Percentiles rank a stretch among this genome's conserved stretches.
Conservation (phyloP, 2,113 vertebrate species). For the Callipepla californica region DNA sequence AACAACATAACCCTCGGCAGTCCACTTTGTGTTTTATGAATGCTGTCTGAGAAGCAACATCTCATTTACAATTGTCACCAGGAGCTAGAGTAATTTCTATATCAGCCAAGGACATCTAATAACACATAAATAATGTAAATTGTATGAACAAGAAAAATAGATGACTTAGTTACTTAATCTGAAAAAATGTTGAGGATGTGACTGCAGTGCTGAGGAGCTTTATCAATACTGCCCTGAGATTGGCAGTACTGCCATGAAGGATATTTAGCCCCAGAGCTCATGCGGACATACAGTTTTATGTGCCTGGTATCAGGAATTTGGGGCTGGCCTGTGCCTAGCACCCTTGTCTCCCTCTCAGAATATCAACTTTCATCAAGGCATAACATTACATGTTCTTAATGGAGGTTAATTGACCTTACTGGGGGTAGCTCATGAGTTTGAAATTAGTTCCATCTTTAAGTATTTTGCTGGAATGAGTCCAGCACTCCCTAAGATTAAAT, state of each 20-base stretch:
- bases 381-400: neutral
- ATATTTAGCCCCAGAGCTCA: neutral
- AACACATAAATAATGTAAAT: neutral
- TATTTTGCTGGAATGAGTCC: neutral
- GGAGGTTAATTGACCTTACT: neutral
- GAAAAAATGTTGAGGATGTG: neutral
- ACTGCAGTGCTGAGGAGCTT: neutral
- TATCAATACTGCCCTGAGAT: neutral
- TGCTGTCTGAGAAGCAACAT: neutral
- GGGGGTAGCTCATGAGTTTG: neutral
- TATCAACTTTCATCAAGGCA: neutral
- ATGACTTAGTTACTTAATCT: neutral
- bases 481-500: neutral
- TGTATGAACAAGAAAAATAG: neutral
- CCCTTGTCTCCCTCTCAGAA: neutral
- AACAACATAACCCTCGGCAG: slow-evolving; percentile 24
- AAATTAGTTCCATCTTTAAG: neutral
- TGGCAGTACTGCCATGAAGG: neutral
- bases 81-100: neutral
- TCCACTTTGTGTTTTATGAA: slow-evolving; percentile 6
- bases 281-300: neutral
- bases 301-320: neutral
- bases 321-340: neutral
- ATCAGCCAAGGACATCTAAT: neutral
- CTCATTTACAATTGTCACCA: neutral